Evolutionary conservation across 2,888 invertebrate species (phyloP), one percentile per base, ranked within the genome.

Genomic region (Lochmaea capreae): DNA sequence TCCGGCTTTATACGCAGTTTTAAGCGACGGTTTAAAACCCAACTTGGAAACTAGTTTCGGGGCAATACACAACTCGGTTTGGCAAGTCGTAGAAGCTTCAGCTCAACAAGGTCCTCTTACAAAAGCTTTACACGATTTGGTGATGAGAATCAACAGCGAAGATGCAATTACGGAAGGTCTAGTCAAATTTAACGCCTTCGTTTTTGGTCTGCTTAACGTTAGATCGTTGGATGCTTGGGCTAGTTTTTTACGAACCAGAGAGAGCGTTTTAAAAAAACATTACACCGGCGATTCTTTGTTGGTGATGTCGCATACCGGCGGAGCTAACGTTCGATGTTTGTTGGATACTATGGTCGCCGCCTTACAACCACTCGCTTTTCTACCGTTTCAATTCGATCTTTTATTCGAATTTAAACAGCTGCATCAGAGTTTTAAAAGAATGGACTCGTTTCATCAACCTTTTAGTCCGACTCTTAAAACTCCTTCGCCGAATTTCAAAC

Each of bases 191-290:
- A 95, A 96, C 85, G 95, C 96, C 68, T 96, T 96, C 85, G 92
- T 96, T 78, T 92, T 96, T 84, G 96, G 96, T 61, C 89, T 97
- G 75, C 89, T 96, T 70, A 96, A 96, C 87, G 92, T 95, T 71
- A 91, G 94, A 79, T 94, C 96, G n/a, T 89, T 97, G 80, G 96
- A 96, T 83, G 95, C 96, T 46, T 97, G 97, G 96, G 91, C 95
- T 78, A 94, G 94, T 72, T 96, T 95, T 85, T 89, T 97, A 68
- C 91, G 95, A 78, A 94, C 95, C 14, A 91, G 96, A 78, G 96
- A 96, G 85, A 93, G 93, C 18, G 91, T 96, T 18, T 88, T 96
- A 67, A 90, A 92, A 58, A 94, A 94, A 83, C 95, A 96, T 85
- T 97, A 96, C 87, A 91, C 90, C 5, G 89, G 91, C 10, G 92